Evolutionary conservation across 2,113 vertebrate genomes (phyloP).

Genomic region (Synodontis membranacea): DNA sequence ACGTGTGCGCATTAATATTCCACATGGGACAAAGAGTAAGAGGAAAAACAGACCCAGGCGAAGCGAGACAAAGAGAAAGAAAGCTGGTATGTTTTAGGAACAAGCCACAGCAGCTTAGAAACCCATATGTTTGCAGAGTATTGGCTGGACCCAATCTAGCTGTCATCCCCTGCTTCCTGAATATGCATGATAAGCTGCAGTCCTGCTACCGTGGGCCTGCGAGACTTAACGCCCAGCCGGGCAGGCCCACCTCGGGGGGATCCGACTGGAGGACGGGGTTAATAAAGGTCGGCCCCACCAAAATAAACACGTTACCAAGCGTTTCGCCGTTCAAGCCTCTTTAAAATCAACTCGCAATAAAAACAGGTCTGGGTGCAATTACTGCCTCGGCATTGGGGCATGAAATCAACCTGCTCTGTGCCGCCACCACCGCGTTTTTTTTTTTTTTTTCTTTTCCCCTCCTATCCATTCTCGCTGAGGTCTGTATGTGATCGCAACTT

Average conservation of each 20-base stretch:
- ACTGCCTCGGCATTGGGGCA: slow-evolving; percentile 87
- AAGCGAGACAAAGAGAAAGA: slow-evolving; percentile 41
- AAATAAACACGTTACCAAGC: slow-evolving; percentile 98
- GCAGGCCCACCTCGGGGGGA: slow-evolving; percentile 81
- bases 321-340: slow-evolving; percentile 91
- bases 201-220: slow-evolving; percentile 76
- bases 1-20: slow-evolving; percentile 49
- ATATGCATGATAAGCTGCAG: slow-evolving; percentile 76
- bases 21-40: slow-evolving; percentile 17
- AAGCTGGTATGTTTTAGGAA: slow-evolving; percentile 54
- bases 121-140: slow-evolving; percentile 72
- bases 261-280: slow-evolving; percentile 87
- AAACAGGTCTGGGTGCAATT: slow-evolving; percentile 97
- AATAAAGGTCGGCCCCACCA: slow-evolving; percentile 93
- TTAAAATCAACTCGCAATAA: slow-evolving; percentile 97
- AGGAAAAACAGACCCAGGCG: slow-evolving; percentile 42
- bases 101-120: slow-evolving; percentile 51
- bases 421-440: slow-evolving; percentile 70
- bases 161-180: slow-evolving; percentile 81
- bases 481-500: slow-evolving; percentile 70
- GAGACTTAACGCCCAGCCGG: slow-evolving; percentile 83
- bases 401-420: slow-evolving; percentile 91
- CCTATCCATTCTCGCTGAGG: slow-evolving; percentile 84
- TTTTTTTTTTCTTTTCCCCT: slow-evolving; percentile 56
- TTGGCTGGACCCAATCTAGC: slow-evolving; percentile 81